Conservation (phyloP, 2,797 vertebrate genomes). For the Clarias pachynema region DNA sequence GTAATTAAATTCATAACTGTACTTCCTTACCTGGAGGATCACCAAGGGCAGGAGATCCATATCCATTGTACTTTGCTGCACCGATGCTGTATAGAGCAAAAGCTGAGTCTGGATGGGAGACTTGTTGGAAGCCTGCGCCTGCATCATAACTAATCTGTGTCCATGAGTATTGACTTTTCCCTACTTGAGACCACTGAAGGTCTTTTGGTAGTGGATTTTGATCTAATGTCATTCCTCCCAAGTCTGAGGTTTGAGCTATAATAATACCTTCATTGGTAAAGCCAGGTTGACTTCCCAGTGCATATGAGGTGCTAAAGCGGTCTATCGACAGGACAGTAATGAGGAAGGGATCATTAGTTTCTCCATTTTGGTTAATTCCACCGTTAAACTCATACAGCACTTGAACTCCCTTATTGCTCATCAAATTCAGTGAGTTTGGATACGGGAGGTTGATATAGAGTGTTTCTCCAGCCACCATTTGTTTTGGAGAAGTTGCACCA, state of each 20-base stretch:
- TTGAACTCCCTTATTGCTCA: constrained; percentile 66
- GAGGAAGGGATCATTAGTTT: constrained; percentile 67
- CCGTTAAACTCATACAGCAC: constrained; percentile 70
- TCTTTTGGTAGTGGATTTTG: constrained; percentile 2
- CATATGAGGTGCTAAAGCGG: constrained; percentile 66
- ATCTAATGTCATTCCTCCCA: constrained; percentile 59
- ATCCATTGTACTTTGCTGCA: constrained; percentile 55
- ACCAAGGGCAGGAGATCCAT: constrained; percentile 63
- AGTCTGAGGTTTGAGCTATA: constrained; percentile 52
- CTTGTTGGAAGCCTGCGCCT: constrained; percentile 26
- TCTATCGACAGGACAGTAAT: constrained; percentile 62
- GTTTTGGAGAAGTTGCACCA: neutral
- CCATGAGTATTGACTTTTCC: constrained; percentile 67
- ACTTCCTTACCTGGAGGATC: constrained; percentile 42
- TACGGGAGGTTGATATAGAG: constrained; percentile 50
- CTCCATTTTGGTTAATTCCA: rapidly evolving
- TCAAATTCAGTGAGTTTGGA: constrained; percentile 59
- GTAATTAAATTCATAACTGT: neutral
- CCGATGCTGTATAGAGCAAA: constrained; percentile 70
- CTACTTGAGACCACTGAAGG: constrained; percentile 60
- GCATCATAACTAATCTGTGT: constrained; percentile 59
- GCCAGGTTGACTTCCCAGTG: constrained; percentile 53
- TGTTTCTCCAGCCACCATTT: constrained; percentile 57
- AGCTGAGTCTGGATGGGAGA: constrained; percentile 43
- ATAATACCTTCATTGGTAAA: constrained; percentile 61